Base-by-base conservation (phyloP, 2,888 invertebrate species). In the Lasioglossum malachurum region DNA sequence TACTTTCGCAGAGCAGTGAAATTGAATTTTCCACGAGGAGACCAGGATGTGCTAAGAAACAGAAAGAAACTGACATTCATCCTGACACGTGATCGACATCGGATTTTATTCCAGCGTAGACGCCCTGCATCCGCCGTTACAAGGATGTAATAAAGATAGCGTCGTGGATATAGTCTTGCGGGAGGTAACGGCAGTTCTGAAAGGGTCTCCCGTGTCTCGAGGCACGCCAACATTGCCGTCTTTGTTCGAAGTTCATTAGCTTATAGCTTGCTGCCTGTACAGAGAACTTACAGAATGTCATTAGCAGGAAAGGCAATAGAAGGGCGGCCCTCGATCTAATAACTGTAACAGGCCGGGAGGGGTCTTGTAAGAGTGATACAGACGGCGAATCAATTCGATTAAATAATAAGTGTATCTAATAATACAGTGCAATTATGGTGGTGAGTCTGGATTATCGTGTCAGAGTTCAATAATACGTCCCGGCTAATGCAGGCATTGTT, bases 201-300 rank as follows among this genome's bases (percentile, higher is more conserved):
- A 81, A 86, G 80, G 76, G 78, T 84, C 57, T n/a, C 23, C 57
- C 57, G 76, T 76, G 75, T 78, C 78, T 75, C 41, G 73, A 69
- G 64, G 75, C 80, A 49, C 46, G 38, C 60, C 57, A 75, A 75
- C 77, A 75, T 87, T 71, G 78, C 27, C 78, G 78, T 83, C 83
- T 78, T 83, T 71, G 87, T 80, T 67, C 75, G 53, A 78, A 76
- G 73, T 83, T 87, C 80, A 86, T 87, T 83, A 83, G 80, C 71
- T 84, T 80, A 76, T 75, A 44, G 73, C 38, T 27, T 46, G 64
- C 64, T 71, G 73, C 60, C 31, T 57, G 41, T 38, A 7, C 46
- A 71, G 44, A 31, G 75, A 83, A 80, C 44, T 80, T 75, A 31
- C 44, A 73, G 72, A 75, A 75, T 72, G 44, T 78, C 78, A 83